Conservation (phyloP, 2,888 invertebrate genomes). For the Cephus runcator region DNA sequence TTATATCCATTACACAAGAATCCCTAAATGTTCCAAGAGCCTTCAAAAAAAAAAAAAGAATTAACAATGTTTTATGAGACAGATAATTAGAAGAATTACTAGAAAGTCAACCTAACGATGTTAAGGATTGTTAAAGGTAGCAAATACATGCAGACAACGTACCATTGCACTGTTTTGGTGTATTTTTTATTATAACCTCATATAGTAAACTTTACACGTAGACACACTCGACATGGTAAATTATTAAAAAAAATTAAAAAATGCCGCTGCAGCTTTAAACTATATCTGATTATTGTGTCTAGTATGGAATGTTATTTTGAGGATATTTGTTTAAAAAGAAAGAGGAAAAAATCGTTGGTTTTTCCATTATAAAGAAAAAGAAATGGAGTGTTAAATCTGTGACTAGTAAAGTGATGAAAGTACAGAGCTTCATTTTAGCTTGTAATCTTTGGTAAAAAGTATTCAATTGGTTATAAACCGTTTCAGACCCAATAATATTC, state of each 20-base stretch:
- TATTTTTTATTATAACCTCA: slow-evolving; percentile 41
- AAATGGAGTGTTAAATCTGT: not conserved
- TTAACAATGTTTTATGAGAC: slow-evolving; percentile 2
- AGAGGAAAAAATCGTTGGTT: not conserved
- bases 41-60: not conserved
- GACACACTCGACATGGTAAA: slow-evolving; percentile 1
- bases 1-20: not conserved
- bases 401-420: not conserved
- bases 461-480: not conserved
- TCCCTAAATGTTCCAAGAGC: too few species aligned
- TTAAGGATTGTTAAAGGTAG: slow-evolving; percentile 25
- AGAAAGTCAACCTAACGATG: slow-evolving; percentile 1
- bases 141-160: slow-evolving; percentile 26
- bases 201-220: slow-evolving; percentile 34
- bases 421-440: not conserved
- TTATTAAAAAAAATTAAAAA: not conserved
- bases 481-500: not conserved
- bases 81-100: slow-evolving; percentile 6
- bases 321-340: not conserved
- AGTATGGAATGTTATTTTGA: not conserved
- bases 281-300: slow-evolving; percentile 7
- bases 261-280: not conserved
- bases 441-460: slow-evolving; percentile 32
- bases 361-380: not conserved
- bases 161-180: slow-evolving; percentile 35